Base-by-base conservation (phyloP, 2,888 invertebrate genomes). In the Villa cingulata region DNA sequence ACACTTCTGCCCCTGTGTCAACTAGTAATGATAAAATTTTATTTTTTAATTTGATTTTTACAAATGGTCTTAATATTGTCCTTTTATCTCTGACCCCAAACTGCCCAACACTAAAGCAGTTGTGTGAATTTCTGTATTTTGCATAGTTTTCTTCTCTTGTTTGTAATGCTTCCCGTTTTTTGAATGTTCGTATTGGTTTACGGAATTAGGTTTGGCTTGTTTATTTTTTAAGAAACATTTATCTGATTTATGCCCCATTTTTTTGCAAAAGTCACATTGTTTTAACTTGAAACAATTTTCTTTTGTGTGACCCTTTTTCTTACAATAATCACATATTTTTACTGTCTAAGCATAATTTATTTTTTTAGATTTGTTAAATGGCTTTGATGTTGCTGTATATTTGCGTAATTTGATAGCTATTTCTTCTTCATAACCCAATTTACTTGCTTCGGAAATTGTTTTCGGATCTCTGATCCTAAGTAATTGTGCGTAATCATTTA, bases 391-490 rank as follows among this genome's bases (percentile, higher is more conserved):
- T 6, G 10, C 17, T 17, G 3, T 3, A 18, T 7, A 38, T 18
- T 10, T 17, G 10, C 38, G 17, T 17, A 38, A 12, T 2, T 17
- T 15, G 16, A 38, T 16, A 2, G 38, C 38, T 17, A 18, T 46
- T 36, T 36, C 41, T 38, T 27, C 41, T 9, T 32, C 41, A 18
- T 19, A 15, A 10, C n/a, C 46, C 29, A 46, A 20, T 27, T 29
- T 23, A 38, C 42, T 47, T 19, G 41, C 41, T 38, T 47, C 42
- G 15, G 32, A 27, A 34, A 42, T n/a, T 2, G 42, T 42, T 14
- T 19, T 20, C 5, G 47, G 47, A 41, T 47, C 37, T 5, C 47
- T 7, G 10, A 47, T 47, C 14, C 42, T 34, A 16, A 47, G 32
- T 19, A 41, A 41, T 41, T 41, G 41, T 4, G 23, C 41, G 23